Evolutionary conservation across 1,140 invertebrate genomes (phyloP), one percentile per base, ranked within the genome.

Genomic region (Nephotettix cincticeps): DNA sequence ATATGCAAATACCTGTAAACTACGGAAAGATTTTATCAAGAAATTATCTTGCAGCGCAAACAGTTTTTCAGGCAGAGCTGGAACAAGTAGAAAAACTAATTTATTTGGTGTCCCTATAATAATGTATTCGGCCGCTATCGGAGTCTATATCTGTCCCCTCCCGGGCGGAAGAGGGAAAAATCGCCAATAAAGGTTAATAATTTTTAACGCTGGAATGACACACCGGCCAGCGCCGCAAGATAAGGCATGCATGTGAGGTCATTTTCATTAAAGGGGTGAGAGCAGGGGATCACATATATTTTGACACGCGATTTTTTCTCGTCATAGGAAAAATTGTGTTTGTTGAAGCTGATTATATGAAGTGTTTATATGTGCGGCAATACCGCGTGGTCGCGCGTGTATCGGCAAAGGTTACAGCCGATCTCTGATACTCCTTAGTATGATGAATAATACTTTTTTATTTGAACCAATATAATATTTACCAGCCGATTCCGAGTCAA

Each of bases 171-270:
- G n/a, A 40, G 28, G 63, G 32, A 65, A 65, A 65, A 65, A 65
- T 65, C 63, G 63, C 63, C 63, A 65, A 65, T 65, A 65, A 65
- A 65, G 63, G 63, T 65, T 65, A 65, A 65, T 65, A 65, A 65
- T 65, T 65, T 65, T 65, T 65, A 65, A 29, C 63, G 32, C 63
- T 19, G 63, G 32, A 65, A 29, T 65, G 63, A 65, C 63, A 65
- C 63, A 54, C 13, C 36, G 63, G 63, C 9, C 29, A 13, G n/a
- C 63, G 1, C 28, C 28, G 28, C 28, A 36, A 65, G 63, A 65
- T 65, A 65, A 65, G 63, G 63, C 63, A 65, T 65, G 63, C 19
- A 65, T 65, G 63, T 29, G 28, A 65, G 63, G 63, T 65, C 63
- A 36, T 65, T 32, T 65, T 65, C 63, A 65, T 65, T 65, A 30